These are phyloP conservation scores for Pseudococcus jackbeardsleyi DNA, from an alignment of 2,888 invertebrate species.

Conservation along the genomic window DNA sequence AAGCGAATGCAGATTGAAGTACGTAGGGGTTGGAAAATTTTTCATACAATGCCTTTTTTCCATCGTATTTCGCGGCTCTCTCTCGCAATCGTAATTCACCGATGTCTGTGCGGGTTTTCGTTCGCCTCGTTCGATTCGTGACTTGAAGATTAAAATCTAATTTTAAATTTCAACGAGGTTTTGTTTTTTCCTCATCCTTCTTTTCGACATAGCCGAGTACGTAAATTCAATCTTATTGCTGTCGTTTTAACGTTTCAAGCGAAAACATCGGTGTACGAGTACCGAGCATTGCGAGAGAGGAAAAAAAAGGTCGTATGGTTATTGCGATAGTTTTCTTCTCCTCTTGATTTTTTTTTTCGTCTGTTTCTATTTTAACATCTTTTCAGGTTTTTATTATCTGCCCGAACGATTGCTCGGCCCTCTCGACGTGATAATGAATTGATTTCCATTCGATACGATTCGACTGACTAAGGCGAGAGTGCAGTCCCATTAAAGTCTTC, in stretches of 20 bases:
- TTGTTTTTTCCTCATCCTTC: constrained; percentile 21
- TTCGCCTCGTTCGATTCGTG: constrained; percentile 51
- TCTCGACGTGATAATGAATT: constrained; percentile 51
- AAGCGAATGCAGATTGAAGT: constrained; percentile 54
- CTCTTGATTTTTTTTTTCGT: background rate
- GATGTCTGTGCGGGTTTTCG: constrained; percentile 50
- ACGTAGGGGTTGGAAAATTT: constrained; percentile 52
- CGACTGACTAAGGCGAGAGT: background rate
- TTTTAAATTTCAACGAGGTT: constrained; percentile 56
- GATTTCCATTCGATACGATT: constrained; percentile 32
- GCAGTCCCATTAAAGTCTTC: background rate
- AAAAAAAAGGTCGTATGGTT: constrained; percentile 38
- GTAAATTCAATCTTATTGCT: constrained; percentile 54
- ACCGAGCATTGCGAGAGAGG: background rate
- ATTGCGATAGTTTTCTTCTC: constrained; percentile 43
- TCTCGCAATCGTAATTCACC: constrained; percentile 42
- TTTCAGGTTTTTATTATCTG: constrained; percentile 30
- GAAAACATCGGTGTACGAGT: constrained; percentile 22
- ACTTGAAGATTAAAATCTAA: constrained; percentile 56
- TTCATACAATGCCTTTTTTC: constrained; percentile 39
- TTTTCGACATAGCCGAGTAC: constrained; percentile 25
- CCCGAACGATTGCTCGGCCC: background rate
- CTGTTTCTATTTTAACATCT: constrained; percentile 7
- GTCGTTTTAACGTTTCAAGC: constrained; percentile 56
- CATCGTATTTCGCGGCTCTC: background rate